Evolutionary conservation across 2,888 invertebrate genomes (phyloP), one percentile per base, ranked within the genome.

Genomic region (Neoaliturus tenellus): DNA sequence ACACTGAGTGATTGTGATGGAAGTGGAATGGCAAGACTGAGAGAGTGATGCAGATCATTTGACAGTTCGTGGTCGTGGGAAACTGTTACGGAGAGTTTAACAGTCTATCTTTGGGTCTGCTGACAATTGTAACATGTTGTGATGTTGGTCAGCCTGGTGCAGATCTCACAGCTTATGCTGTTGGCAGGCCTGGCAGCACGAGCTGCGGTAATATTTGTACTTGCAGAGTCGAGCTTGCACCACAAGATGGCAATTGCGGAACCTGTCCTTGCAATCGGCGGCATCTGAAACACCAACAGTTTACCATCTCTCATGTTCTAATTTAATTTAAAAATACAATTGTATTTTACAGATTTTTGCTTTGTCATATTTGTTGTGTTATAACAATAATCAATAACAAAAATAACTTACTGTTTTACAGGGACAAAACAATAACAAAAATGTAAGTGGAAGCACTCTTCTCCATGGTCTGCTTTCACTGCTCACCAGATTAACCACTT

Each of bases 181-280:
- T 28, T 88, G 90, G 86, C 93, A 93, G 23, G 92, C 93, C 41
- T 89, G 88, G 90, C 98, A 98, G 90, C 98, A 98, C 88, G 95
- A 95, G 88, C 93, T 93, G 82, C 94, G 94, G 91, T 98, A 98
- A 91, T 97, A 97, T 84, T 95, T 94, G 89, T 97, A 96, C 89
- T 95, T 94, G 90, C 98, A 98, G 8, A 98, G 93, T 71, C 96
- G 93, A 25, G 97, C 96, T 89, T 97, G 97, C 17, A 96, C 95
- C n/a, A 97, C 97, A 89, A 97, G 91, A 85, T 93, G 92, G 90
- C 98, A 98, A 90, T 96, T 96, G 84, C 93, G 92, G 89, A 96
- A 93, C 89, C 94, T 94, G 90, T 97, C 97, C 48, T 91, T 91
- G 90, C 96, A 96, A 78, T 86, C 84, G 6, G 85, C 88, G 5